Evolutionary conservation across 2,797 vertebrate species (phyloP), one percentile per base, ranked within the genome.

Genomic region (Potorous gilbertii): DNA sequence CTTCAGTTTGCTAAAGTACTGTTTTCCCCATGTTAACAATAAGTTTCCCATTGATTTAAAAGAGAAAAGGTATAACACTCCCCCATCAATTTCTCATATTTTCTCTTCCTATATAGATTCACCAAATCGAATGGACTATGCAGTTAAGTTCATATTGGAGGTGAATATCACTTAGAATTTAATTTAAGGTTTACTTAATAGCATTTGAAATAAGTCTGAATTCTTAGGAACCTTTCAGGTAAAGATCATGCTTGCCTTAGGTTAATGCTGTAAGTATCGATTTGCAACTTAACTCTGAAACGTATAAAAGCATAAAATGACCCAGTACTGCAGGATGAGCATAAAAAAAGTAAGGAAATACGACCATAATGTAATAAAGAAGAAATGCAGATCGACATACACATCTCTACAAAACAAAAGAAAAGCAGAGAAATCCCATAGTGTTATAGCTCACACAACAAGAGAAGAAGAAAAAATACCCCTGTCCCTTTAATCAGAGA

Each of bases 191-290:
- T 97, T 96, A 94, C 94, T 52, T 94, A 95, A 92, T 95, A 95
- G 9, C 28, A 92, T 95, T 96, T 95, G 93, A 94, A 96, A 95
- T 96, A 97, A 94, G 91, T 94, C 40, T 92, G 90, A 96, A 96
- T 96, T 96, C 13, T 97, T 95, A 95, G 52, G 34, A 95, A 95
- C 34, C 89, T 95, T 97, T 97, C 94, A 96, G 57, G 40, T 94
- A 55, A 97, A 97, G 74, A 50, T 12, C 21, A 57, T 89, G 50
- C 94, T 94, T 97, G 94, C 94, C 57, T 94, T 95, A 92, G 52
- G 46, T 91, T 46, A 96, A 90, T 95, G 52, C 46, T 57, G 18
- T 91, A 94, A 94, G 28, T 95, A 96, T 90, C 89, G 92, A 92
- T 93, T 94, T 97, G 90, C 46, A 94, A 34, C 54, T 97, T 95